Evolutionary conservation across 2,797 vertebrate genomes (phyloP), one percentile per base, ranked within the genome.

Genomic region (Taenioides sp.): DNA sequence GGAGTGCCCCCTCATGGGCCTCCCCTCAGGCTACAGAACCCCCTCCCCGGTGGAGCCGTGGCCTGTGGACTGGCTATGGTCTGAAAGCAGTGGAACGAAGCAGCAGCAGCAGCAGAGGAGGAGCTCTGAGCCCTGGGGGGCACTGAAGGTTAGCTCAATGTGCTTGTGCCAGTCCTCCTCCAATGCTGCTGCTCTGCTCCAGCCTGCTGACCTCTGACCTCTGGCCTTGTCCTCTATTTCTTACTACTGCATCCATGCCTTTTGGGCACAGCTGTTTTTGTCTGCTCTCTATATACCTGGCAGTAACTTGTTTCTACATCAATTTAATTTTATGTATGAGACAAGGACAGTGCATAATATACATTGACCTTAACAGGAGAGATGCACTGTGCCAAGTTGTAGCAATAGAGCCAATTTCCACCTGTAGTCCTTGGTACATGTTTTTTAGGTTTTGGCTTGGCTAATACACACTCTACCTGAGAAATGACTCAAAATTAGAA

Each of bases 101-200:
- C 92, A 94, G 64, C 90, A 94, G 75, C 93, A 92, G 90, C 85
- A 91, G 91, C 91, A 4, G 52, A 9, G 80, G 78, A 94, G 92
- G 91, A 94, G 92, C 81, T 85, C 87, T 91, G 93, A 90, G 93
- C 93, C 86, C 91, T 77, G 94, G 95, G 91, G 94, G 77, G 92
- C 84, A 93, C 91, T 94, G 86, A 94, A 94, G 96, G 95, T 96
- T 92, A 96, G 95, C 92, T 76, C 62, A 68, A 79, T 76, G 75
- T 79, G 66, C 76, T 82, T 74, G 47, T 72, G 76, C 76, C 79
- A 75, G 82, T 71, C 70, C 59, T 34, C 71, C 17, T 17, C 63
- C 65, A 34, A 71, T 76, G 47, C 67, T 74, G 65, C 70, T 65
- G 62, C 69, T 70, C 60, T 65, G 69, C 75, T 61, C 22, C 14